Percentiles rank a stretch among this genome's conserved stretches.
These are phyloP conservation scores for Chunga burmeisteri DNA, from an alignment of 2,113 vertebrate genomes.

Conservation along the genomic window DNA sequence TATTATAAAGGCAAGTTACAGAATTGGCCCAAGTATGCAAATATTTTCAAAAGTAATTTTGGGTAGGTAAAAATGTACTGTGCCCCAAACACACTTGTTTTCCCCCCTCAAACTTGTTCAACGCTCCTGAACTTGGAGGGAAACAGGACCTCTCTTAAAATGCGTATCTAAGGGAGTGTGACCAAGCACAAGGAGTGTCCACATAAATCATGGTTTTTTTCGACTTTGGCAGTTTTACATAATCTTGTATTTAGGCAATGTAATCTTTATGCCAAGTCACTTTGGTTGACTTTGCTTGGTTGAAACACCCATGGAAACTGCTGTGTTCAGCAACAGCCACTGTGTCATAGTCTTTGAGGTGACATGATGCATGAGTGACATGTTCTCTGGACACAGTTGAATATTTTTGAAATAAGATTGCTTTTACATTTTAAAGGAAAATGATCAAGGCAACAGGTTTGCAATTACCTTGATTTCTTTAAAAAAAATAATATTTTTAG, in stretches of 20 bases:
- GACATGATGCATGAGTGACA: background rate
- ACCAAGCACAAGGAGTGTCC: background rate
- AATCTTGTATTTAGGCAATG: background rate
- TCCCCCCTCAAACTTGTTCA: background rate
- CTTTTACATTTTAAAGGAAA: background rate
- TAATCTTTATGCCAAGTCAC: background rate
- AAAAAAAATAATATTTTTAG: background rate
- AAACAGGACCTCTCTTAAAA: background rate
- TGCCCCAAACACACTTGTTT: background rate
- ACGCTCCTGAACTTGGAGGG: background rate
- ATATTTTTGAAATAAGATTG: background rate
- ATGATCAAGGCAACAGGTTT: background rate
- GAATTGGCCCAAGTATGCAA: background rate
- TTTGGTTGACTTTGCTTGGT: background rate
- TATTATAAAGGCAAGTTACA: background rate
- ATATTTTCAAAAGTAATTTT: background rate
- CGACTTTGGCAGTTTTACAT: background rate
- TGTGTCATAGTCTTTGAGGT: background rate
- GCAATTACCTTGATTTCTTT: conserved; percentile 3
- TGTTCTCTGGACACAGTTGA: background rate
- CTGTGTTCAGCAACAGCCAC: background rate
- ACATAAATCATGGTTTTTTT: background rate
- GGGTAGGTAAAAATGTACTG: background rate
- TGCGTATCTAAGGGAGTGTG: background rate
- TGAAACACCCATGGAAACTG: background rate